These are phyloP conservation scores for Hemaris fuciformis DNA, from an alignment of 2,888 invertebrate species.

Conservation along the genomic window DNA sequence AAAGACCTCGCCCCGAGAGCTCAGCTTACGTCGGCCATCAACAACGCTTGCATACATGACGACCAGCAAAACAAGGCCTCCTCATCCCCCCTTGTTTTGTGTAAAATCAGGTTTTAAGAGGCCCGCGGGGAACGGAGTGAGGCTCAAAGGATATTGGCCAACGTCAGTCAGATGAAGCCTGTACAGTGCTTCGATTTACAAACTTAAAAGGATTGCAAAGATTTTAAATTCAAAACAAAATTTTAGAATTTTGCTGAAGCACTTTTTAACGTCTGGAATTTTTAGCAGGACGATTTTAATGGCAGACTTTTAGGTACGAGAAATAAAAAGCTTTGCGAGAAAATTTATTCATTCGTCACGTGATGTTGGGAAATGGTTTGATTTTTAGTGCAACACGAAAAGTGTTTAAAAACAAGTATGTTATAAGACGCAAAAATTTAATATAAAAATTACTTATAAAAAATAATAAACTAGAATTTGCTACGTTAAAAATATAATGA, in stretches of 20 bases:
- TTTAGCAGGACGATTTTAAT: slow-evolving; percentile 17
- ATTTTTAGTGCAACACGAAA: background rate
- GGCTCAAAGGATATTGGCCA: slow-evolving; percentile 38
- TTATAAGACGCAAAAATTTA: background rate
- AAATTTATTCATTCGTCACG: background rate
- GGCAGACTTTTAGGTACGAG: background rate
- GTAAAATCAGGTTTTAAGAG: slow-evolving; percentile 38
- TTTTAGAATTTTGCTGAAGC: slow-evolving; percentile 14
- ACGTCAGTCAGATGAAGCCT: slow-evolving; percentile 58
- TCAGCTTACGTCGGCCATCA: slow-evolving; percentile 36
- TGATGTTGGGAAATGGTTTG: background rate
- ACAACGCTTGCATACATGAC: slow-evolving; percentile 52
- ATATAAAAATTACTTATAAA: too few relatives aligned
- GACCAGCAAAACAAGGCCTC: slow-evolving; percentile 42
- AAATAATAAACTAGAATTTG: too few relatives aligned
- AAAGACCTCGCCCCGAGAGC: slow-evolving; percentile 32
- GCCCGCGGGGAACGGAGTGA: slow-evolving; percentile 19
- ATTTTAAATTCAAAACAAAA: slow-evolving; percentile 40
- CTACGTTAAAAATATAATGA: too few relatives aligned
- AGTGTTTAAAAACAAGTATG: background rate
- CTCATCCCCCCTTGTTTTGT: slow-evolving; percentile 25
- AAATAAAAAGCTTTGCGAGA: background rate
- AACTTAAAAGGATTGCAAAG: slow-evolving; percentile 62
- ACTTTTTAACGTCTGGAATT: slow-evolving; percentile 4
- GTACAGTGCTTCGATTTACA: slow-evolving; percentile 59